Percentiles rank a stretch among this genome's conserved stretches.
These are phyloP conservation scores for Pollicipes pollicipes DNA, from an alignment of 1,140 invertebrate species.

Conservation along the genomic window DNA sequence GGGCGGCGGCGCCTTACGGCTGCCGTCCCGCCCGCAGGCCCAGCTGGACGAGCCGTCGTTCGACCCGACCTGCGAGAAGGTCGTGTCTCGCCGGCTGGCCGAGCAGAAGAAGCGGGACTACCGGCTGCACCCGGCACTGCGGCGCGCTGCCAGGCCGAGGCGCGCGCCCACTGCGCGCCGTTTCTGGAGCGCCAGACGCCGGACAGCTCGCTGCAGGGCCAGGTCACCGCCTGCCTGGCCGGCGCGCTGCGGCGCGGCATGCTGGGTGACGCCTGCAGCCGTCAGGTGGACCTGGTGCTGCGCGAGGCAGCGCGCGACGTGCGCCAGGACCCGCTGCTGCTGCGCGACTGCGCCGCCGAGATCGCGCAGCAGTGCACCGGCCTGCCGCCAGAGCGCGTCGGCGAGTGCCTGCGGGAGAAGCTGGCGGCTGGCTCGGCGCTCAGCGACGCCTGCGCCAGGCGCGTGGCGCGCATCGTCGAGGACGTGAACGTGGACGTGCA, in stretches of 20 bases:
- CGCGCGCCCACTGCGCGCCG: slow-evolving; percentile 43
- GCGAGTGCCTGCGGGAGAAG: slow-evolving; percentile 76
- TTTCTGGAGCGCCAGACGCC: no score
- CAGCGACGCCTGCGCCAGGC: slow-evolving; percentile 48
- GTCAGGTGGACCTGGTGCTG: slow-evolving; percentile 58
- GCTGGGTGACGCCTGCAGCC: slow-evolving; percentile 52
- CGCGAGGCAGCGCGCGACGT: slow-evolving; percentile 74
- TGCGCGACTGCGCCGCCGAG: slow-evolving; percentile 47
- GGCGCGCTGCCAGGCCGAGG: slow-evolving; percentile 57
- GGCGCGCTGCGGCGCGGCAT: slow-evolving; percentile 38
- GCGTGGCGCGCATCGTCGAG: slow-evolving; percentile 49
- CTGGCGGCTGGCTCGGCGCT: slow-evolving; percentile 50
- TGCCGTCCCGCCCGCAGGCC: not conserved
- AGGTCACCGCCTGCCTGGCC: slow-evolving; percentile 17
- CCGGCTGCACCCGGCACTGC: slow-evolving; percentile 71
- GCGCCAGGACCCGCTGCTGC: slow-evolving; percentile 61
- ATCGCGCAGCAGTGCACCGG: slow-evolving; percentile 22
- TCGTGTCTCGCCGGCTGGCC: not conserved
- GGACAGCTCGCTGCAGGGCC: slow-evolving; percentile 9
- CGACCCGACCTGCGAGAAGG: not conserved
- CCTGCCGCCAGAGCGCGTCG: slow-evolving; percentile 37
- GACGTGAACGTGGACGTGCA: slow-evolving; percentile 37
- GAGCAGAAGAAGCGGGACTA: slow-evolving; percentile 52
- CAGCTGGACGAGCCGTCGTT: not conserved
- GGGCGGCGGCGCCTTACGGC: no score